These are phyloP conservation scores for Eristalis arbustorum DNA, from an alignment of 2,888 invertebrate genomes.

Conservation along the genomic window DNA sequence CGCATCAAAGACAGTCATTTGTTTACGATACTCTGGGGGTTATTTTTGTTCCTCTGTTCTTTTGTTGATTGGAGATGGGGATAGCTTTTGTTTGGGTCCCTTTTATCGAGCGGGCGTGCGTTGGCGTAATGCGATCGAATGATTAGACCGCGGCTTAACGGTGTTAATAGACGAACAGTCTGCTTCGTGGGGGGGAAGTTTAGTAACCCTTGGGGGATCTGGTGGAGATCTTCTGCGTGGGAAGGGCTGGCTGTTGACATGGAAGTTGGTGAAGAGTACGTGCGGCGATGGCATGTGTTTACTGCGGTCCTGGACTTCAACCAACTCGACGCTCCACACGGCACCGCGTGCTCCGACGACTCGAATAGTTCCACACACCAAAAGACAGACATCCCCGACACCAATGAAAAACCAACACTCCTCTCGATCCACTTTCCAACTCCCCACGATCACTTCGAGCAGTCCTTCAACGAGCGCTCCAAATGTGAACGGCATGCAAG, in stretches of 20 bases:
- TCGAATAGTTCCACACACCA: too few species aligned
- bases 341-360: too few species aligned
- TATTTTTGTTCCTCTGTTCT: too few species aligned
- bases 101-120: constrained; percentile 9
- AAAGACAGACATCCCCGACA: too few species aligned
- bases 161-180: constrained; percentile 7
- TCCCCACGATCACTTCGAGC: neutral
- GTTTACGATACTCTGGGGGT: constrained; percentile 19
- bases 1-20: constrained; percentile 42
- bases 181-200: constrained; percentile 7
- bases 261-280: neutral
- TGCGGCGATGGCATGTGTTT: neutral
- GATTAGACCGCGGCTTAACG: constrained; percentile 13
- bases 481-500: too few species aligned
- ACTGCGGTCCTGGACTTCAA: too few species aligned
- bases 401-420: neutral
- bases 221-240: neutral
- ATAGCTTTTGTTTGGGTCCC: constrained; percentile 9
- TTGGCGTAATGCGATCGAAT: constrained; percentile 30
- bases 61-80: constrained; percentile 16
- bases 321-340: too few species aligned
- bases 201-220: constrained; percentile 23
- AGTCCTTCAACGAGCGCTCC: too few species aligned
- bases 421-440: neutral
- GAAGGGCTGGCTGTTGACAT: neutral